phyloP scores from a whole-genome alignment of 2,113 vertebrate species.

The Spea bombifrons region DNA sequence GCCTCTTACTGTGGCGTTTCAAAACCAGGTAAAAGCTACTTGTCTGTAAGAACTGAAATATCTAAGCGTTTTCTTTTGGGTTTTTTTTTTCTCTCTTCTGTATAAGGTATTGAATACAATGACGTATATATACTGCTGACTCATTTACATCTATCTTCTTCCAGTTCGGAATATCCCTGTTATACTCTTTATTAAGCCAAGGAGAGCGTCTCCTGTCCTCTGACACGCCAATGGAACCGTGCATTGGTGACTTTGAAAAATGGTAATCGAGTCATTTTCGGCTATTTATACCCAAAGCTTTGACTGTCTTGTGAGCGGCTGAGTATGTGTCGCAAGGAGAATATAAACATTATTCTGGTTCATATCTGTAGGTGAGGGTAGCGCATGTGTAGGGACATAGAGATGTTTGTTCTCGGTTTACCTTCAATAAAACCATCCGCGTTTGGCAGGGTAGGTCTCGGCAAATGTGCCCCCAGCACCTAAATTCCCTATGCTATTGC shows the following conservation, averaged over 20 bases:
- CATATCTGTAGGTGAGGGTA: no score
- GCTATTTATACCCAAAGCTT: no score
- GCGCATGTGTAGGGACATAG: no score
- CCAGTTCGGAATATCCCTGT: constrained; percentile 90
- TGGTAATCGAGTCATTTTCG: constrained; percentile 66
- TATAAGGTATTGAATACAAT: neutral
- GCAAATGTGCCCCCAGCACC: no score
- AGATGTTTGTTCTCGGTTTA: no score
- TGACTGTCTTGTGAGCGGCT: no score
- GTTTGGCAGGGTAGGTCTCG: no score
- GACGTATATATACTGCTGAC: neutral
- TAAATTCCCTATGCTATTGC: no score
- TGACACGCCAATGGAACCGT: constrained; percentile 66
- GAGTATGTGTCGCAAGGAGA: no score
- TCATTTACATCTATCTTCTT: neutral
- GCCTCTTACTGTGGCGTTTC: constrained; percentile 72
- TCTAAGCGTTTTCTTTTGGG: neutral
- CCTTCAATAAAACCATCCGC: no score
- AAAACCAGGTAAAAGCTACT: constrained; percentile 78
- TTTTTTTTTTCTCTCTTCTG: neutral
- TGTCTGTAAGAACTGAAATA: no score
- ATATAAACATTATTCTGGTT: no score
- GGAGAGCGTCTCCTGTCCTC: constrained; percentile 85
- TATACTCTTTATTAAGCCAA: constrained; percentile 87
- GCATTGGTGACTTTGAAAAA: constrained; percentile 72